Conservation (phyloP, 2,797 vertebrate species). For the Enteromius fasciolatus region DNA sequence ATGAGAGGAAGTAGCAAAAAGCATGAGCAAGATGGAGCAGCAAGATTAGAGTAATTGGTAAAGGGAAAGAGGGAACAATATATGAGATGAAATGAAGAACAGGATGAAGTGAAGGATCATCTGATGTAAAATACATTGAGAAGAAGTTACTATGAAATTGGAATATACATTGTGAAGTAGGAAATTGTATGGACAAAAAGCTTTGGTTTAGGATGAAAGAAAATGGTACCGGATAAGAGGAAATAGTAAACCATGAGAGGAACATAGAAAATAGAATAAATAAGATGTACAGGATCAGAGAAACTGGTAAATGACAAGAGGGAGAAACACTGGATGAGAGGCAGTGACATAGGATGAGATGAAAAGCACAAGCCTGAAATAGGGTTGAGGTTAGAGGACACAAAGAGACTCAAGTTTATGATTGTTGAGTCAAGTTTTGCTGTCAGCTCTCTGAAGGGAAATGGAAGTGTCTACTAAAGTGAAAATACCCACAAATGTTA, state of each 20-base stretch:
- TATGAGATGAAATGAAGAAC: background rate
- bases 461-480: slow-evolving; percentile 11
- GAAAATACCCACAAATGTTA: slow-evolving; percentile 33
- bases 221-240: background rate
- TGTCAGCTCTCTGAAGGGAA: slow-evolving; percentile 11
- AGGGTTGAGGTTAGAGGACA: background rate
- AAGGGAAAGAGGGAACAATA: background rate
- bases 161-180: background rate
- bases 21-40: background rate
- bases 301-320: background rate
- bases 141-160: background rate
- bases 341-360: background rate
- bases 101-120: background rate
- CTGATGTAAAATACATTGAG: background rate
- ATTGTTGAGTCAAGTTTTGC: slow-evolving; percentile 20
- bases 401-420: slow-evolving; percentile 7
- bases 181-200: background rate
- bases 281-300: background rate
- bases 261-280: background rate
- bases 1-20: background rate
- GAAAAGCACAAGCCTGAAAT: slow-evolving; percentile 5
- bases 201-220: background rate
- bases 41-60: background rate
- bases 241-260: background rate
- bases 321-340: background rate